Conservation (phyloP, 1,140 invertebrate genomes). For the Nomia melanderi region DNA sequence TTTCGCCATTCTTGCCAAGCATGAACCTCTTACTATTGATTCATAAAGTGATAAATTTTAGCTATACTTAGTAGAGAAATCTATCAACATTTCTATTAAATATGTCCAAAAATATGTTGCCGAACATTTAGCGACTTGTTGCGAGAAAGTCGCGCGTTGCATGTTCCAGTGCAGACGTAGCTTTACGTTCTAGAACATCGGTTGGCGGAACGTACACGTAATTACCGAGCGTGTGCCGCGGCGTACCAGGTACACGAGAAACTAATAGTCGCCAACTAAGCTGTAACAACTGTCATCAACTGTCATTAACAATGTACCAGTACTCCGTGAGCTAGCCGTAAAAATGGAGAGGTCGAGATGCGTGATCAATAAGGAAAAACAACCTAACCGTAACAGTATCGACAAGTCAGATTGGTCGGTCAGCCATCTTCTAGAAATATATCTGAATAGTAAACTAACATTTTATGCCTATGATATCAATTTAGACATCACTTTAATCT, state of each 20-base stretch:
- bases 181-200: conserved; percentile 31
- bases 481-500: background rate
- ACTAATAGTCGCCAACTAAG: conserved; percentile 71
- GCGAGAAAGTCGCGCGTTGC: background rate
- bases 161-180: background rate
- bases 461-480: background rate
- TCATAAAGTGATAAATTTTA: too few species aligned
- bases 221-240: conserved; percentile 69
- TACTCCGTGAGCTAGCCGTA: conserved; percentile 65
- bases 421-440: background rate
- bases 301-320: conserved; percentile 77
- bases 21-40: too few species aligned
- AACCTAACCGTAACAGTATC: background rate
- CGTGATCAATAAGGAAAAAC: conserved; percentile 39
- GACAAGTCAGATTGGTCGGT: background rate
- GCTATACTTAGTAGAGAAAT: too few species aligned
- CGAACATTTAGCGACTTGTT: too few species aligned
- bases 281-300: conserved; percentile 77
- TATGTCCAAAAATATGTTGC: too few species aligned
- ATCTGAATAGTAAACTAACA: background rate
- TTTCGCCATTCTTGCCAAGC: too few species aligned
- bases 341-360: conserved; percentile 30
- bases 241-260: conserved; percentile 70
- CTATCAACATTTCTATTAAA: too few species aligned
- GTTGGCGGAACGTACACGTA: conserved; percentile 58